A percentile compares a stretch with the other conserved stretches of the same genome.
Conservation (phyloP, 2,888 invertebrate species). For the Tridacna gigas region DNA sequence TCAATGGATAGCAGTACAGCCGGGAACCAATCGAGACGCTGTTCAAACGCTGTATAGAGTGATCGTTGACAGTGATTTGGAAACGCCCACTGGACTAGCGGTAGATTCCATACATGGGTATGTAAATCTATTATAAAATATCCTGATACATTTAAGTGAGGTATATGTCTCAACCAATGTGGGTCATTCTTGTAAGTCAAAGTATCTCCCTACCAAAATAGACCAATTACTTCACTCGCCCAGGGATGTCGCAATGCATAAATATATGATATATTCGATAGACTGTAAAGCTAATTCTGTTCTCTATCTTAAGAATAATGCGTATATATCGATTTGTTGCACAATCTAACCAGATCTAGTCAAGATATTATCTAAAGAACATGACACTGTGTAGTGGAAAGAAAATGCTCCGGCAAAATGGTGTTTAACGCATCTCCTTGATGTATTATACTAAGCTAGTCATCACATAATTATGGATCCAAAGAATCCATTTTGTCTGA, state of each 20-base stretch:
- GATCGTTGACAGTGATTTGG: not conserved
- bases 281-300: no score
- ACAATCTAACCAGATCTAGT: no score
- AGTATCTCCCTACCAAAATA: not conserved
- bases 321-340: no score
- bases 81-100: not conserved
- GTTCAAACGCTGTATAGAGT: not conserved
- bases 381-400: no score
- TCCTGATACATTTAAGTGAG: not conserved
- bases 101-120: slow-evolving; percentile 4
- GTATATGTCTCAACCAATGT: not conserved
- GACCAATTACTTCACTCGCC: not conserved
- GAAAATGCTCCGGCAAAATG: no score
- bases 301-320: no score
- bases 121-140: not conserved
- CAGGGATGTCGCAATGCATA: not conserved
- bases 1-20: slow-evolving; percentile 24
- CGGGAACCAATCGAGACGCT: not conserved
- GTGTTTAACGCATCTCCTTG: no score
- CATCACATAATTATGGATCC: no score
- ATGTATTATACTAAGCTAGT: no score
- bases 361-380: no score
- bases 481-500: no score
- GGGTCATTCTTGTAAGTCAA: not conserved
- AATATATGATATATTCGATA: no score